phyloP scores from a whole-genome alignment of 1,140 invertebrate species.

The Thaumetopoea pityocampa region DNA sequence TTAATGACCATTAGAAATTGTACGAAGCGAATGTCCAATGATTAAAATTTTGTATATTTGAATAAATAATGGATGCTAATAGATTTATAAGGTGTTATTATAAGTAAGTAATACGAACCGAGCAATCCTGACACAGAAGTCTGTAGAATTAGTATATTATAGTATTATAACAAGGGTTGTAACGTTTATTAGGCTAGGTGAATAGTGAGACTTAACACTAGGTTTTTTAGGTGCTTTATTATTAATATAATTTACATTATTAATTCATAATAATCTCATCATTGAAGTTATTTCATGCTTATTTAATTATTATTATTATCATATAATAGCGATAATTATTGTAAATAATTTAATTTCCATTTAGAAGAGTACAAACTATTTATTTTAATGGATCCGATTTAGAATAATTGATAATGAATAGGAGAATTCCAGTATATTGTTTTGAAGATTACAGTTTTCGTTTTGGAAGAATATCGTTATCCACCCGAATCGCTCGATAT shows the following conservation, averaged over 20 bases:
- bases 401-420: constrained; percentile 34
- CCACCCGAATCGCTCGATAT: constrained; percentile 3
- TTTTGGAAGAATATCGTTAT: constrained; percentile 1
- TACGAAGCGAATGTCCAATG: constrained; percentile 18
- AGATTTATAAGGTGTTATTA: constrained; percentile 3
- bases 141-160: constrained; percentile 36
- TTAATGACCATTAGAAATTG: constrained; percentile 1
- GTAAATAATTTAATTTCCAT: constrained; percentile 64
- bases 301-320: constrained; percentile 25
- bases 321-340: constrained; percentile 34
- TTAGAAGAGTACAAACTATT: constrained; percentile 73
- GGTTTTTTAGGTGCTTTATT: constrained; percentile 28
- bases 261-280: constrained; percentile 25
- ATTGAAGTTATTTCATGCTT: constrained; percentile 27
- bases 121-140: constrained; percentile 25
- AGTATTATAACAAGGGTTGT: constrained; percentile 37
- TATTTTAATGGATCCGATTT: constrained; percentile 39
- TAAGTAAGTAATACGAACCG: constrained; percentile 8
- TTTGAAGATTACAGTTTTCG: neutral
- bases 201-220: constrained; percentile 42
- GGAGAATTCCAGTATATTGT: constrained; percentile 12
- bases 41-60: constrained; percentile 12
- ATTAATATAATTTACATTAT: constrained; percentile 22
- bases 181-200: constrained; percentile 35
- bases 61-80: constrained; percentile 20